Percentiles rank a stretch among this genome's conserved stretches.
phyloP scores from a whole-genome alignment of 1,140 invertebrate species.

The Drosophila pachea region DNA sequence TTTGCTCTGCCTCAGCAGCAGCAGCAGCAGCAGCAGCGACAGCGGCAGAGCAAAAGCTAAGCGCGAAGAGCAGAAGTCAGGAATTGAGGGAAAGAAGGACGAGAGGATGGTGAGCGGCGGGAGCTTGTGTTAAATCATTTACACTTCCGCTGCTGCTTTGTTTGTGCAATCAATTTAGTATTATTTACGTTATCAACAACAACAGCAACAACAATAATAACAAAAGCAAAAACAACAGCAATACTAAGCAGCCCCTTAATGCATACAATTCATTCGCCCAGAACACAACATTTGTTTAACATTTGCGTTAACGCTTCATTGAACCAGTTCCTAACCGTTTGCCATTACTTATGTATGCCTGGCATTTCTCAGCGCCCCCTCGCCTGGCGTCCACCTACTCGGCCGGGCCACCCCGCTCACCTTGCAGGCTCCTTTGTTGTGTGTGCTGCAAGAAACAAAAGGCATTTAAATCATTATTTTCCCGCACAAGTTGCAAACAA shows the following conservation, averaged over 20 bases:
- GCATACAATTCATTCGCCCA: slow-evolving; percentile 67
- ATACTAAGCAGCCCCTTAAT: slow-evolving; percentile 28
- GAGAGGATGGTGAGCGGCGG: slow-evolving; percentile 31
- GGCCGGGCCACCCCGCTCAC: neutral
- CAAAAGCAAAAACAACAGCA: slow-evolving; percentile 3
- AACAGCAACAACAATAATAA: slow-evolving; percentile 16
- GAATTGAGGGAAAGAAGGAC: slow-evolving; percentile 44
- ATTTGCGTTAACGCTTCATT: slow-evolving; percentile 74
- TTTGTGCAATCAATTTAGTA: slow-evolving; percentile 77
- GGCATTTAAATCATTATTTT: slow-evolving; percentile 75
- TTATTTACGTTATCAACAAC: slow-evolving; percentile 70
- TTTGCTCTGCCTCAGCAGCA: slow-evolving; percentile 26
- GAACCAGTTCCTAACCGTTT: slow-evolving; percentile 47
- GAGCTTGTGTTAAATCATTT: slow-evolving; percentile 75
- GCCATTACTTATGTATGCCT: slow-evolving; percentile 66
- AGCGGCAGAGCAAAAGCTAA: slow-evolving; percentile 7
- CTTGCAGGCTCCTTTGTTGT: neutral
- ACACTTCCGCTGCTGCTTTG: slow-evolving; percentile 73
- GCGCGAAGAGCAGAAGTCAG: slow-evolving; percentile 39
- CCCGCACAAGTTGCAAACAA: slow-evolving; percentile 25
- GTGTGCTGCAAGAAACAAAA: slow-evolving; percentile 19
- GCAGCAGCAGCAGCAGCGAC: slow-evolving; percentile 1
- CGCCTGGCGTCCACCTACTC: neutral
- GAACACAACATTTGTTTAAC: slow-evolving; percentile 78
- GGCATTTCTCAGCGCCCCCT: slow-evolving; percentile 55